A percentile compares a stretch with the other conserved stretches of the same genome.
Evolutionary conservation across 2,113 vertebrate species (phyloP).

Genomic region (Laterallus jamaicensis): DNA sequence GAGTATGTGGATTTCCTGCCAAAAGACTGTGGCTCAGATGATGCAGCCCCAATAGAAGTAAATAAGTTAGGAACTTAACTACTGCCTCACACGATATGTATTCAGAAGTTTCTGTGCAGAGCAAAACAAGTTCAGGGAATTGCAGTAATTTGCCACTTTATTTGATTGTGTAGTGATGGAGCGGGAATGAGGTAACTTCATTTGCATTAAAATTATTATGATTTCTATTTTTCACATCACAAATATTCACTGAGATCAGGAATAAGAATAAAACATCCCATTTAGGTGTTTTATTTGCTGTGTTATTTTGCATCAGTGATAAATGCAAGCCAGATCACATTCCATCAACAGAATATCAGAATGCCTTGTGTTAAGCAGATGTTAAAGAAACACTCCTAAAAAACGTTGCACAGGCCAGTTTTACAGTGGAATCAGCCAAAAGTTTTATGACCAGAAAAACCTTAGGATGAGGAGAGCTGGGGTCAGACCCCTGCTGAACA

Average conservation of each 20-base stretch:
- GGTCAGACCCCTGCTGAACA: background rate
- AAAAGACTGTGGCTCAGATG: background rate
- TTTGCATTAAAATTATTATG: conserved; percentile 38
- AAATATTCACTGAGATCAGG: background rate
- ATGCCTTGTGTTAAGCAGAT: background rate
- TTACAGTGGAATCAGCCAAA: background rate
- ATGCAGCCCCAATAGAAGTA: background rate
- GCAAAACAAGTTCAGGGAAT: conserved; percentile 40
- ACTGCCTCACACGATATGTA: background rate
- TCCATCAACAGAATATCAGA: background rate
- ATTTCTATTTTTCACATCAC: conserved; percentile 6
- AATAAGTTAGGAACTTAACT: conserved; percentile 47
- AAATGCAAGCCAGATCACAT: background rate
- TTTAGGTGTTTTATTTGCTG: background rate
- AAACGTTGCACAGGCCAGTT: background rate
- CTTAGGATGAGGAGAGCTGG: background rate
- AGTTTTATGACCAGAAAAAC: background rate
- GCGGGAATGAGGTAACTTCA: conserved; percentile 23
- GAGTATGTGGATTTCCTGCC: background rate
- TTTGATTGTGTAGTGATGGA: conserved; percentile 18
- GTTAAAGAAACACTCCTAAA: background rate
- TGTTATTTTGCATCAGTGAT: background rate
- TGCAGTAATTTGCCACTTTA: conserved; percentile 49
- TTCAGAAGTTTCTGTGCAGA: conserved; percentile 32
- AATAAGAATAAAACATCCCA: background rate